Percentiles rank a stretch among this genome's conserved stretches.
Evolutionary conservation across 1,140 invertebrate genomes (phyloP).

Genomic region (Doryteuthis pealeii): DNA sequence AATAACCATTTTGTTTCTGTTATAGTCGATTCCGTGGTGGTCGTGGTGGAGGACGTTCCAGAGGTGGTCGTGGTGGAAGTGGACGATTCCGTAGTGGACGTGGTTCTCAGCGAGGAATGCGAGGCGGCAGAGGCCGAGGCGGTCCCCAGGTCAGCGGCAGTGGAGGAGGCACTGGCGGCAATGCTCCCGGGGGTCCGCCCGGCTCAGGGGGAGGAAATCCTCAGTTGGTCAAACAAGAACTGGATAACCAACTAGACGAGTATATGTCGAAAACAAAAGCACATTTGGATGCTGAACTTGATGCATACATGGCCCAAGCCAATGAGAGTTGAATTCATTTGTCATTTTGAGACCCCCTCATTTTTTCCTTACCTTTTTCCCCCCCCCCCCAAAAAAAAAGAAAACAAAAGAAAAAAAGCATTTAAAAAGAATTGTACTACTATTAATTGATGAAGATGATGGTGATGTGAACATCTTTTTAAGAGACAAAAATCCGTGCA

Average conservation of each 20-base stretch:
- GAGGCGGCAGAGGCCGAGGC: constrained; percentile 19
- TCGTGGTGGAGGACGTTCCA: background rate
- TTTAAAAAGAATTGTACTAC: too few relatives aligned
- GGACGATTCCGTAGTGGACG: constrained; percentile 9
- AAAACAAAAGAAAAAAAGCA: too few relatives aligned
- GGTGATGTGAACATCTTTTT: too few relatives aligned
- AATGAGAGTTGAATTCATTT: constrained; percentile 7
- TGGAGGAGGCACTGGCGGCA: constrained; percentile 26
- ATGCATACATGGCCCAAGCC: constrained; percentile 52
- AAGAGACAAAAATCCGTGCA: too few relatives aligned
- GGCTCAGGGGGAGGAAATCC: constrained; percentile 14
- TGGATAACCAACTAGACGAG: constrained; percentile 67
- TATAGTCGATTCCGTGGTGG: background rate
- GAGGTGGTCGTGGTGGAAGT: background rate
- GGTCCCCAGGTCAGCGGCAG: constrained; percentile 29
- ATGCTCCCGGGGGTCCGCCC: constrained; percentile 17
- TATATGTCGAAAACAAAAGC: constrained; percentile 67
- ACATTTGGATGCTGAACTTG: constrained; percentile 60
- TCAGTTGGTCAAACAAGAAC: constrained; percentile 61
- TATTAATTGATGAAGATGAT: too few relatives aligned
- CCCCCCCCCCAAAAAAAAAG: too few relatives aligned
- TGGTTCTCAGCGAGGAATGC: background rate
- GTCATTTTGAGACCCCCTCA: too few relatives aligned
- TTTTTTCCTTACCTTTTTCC: too few relatives aligned
- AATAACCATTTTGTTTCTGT: background rate